Base-by-base conservation (phyloP, 2,113 vertebrate genomes). In the Cyprinus carpio region DNA sequence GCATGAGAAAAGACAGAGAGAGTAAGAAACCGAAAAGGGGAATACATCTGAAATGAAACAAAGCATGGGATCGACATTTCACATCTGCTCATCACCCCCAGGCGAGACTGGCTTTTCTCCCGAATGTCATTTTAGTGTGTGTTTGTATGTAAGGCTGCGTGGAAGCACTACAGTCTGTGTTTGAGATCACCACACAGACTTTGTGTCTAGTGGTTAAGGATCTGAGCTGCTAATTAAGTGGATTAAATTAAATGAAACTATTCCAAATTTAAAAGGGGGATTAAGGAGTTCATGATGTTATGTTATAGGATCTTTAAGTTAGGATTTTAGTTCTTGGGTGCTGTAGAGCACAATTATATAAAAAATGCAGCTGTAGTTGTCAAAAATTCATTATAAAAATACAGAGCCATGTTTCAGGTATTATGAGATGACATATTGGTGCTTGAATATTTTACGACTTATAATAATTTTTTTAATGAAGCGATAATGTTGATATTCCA, bases 31-130 rank as follows among this genome's bases (percentile, higher is more conserved):
- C 1, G 54, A 82, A 77, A 51, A 72, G 40, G 29, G 37, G 12
- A 67, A 71, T 5, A 62, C 5, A 67, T 49, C 54, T 25, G 6
- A 43, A 76, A 34, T 46, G 10, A 67, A 77, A 83, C 69, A 34
- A 54, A 75, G 7, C 37, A 62, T 31, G 46, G n/a, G 82, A 88
- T 34, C 84, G 76, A 86, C 80, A 76, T 83, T 67, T 77, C 58
- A 87, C 87, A 84, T 87, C 86, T 89, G 86, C 56, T 84, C 18
- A 49, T n/a, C 51, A 67, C 64, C 5, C 69, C 86, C 40, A 79
- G 58, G 56, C 43, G 27, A 72, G 34, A 23, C 54, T 83, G 81
- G 54, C 34, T n/a, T 27, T 13, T 64, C 60, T 40, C 34, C 25
- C 69, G 43, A 37, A 51, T 46, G 60, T 69, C 16, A n/a, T 65